Base-by-base conservation (phyloP, 2,797 vertebrate genomes). In the Hipposideros larvatus region DNA sequence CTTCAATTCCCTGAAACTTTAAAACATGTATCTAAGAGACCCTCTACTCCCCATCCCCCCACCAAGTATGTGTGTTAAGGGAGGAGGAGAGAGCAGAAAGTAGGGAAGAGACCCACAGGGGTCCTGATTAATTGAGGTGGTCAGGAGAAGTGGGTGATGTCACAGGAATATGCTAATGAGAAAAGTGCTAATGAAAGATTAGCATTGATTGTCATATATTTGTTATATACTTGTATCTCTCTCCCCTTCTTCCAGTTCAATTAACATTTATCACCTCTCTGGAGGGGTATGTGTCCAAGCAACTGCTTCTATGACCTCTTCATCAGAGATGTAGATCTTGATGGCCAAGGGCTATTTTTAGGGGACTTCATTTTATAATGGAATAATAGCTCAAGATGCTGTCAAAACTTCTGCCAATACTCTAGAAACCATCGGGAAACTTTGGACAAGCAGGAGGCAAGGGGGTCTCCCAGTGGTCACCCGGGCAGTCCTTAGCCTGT, bases 61-160 rank as follows among this genome's bases (percentile, higher is more conserved):
- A 16, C 16, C 51, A 85, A 84, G 51, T 18, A 79, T 1, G 0
- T 14, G 2, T 31, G 14, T 26, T 75, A 87, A 51, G 55, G 7
- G 80, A 53, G 31, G 53, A 80, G 59, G 68, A 77, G n/a, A 96
- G n/a, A 75, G 26, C 13, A n/a, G 48, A 88, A 78, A 59, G 71
- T 53, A 11, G 10, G 65, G 41, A 59, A 51, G 59, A 41, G 15
- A 34, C 5, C 15, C 48, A 19, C 5, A 0, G 7, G 51, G 5
- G 15, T 59, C 63, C 48, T 41, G 63, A 19, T 11, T 61, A 21
- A 82, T 28, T 18, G 77, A 78, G 26, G n/a, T 19, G 53, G 24
- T 55, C 21, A 11, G 70, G 41, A 83, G 37, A 65, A 71, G 31
- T 19, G 24, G 48, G 48, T 9, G 28, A 51, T 9, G 34, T 19